phyloP scores from a whole-genome alignment of 1,140 invertebrate genomes.

The Cotesia glomerata region DNA sequence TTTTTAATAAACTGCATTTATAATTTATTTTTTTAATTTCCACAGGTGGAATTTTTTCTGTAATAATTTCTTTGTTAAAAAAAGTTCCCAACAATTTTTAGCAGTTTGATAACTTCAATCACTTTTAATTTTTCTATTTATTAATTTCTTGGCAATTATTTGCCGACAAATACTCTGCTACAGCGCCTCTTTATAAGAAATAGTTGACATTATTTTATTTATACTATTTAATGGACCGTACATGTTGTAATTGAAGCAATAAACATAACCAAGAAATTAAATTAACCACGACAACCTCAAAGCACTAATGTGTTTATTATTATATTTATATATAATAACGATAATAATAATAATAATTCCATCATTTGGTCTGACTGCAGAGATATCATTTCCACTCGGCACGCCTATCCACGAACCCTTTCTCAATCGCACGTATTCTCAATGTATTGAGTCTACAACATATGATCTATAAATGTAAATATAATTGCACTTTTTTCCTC shows the following conservation, averaged over 20 bases:
- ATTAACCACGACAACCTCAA: neutral
- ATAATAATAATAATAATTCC: constrained; percentile 2
- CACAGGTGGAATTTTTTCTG: too few species aligned
- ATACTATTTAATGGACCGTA: too few species aligned
- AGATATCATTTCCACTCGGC: constrained; percentile 15
- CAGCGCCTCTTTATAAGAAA: too few species aligned
- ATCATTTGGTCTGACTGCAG: constrained; percentile 11
- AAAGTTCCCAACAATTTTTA: too few species aligned
- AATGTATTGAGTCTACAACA: neutral
- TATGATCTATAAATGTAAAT: neutral
- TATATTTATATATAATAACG: too few species aligned
- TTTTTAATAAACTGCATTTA: neutral
- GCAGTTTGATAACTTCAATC: too few species aligned
- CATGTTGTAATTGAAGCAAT: too few species aligned
- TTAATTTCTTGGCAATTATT: too few species aligned
- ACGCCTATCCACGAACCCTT: constrained; percentile 19
- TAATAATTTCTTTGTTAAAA: too few species aligned
- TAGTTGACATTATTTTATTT: too few species aligned
- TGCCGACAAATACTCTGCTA: too few species aligned
- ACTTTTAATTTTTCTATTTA: too few species aligned
- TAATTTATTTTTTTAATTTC: neutral
- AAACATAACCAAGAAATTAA: neutral
- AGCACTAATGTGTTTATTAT: neutral
- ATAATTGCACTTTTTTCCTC: neutral
- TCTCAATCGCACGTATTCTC: constrained; percentile 2